Evolutionary conservation across 35 echinoderm and acorn worm genomes (phyloP).

Genomic region (Ophiothrix spiculata): DNA sequence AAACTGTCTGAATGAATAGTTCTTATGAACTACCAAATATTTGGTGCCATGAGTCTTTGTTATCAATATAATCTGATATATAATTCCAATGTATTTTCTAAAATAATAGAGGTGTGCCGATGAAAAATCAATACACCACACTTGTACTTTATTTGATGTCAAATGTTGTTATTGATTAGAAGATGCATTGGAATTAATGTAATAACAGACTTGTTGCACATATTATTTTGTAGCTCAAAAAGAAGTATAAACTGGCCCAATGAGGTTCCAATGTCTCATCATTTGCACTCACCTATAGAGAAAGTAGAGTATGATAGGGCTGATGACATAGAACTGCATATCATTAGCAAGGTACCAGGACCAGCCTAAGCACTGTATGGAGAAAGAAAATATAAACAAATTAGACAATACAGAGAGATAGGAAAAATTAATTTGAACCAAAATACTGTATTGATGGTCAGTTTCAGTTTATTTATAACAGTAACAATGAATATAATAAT

Average conservation of each 20-base stretch:
- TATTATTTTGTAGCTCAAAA: not conserved
- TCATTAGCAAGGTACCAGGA: constrained; percentile 56
- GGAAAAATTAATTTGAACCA: too few relatives aligned
- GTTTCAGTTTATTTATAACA: too few relatives aligned
- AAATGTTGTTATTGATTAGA: not conserved
- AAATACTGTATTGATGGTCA: too few relatives aligned
- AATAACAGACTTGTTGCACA: not conserved
- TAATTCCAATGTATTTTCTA: too few relatives aligned
- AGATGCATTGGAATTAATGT: not conserved
- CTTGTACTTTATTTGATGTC: not conserved
- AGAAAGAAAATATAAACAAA: not conserved
- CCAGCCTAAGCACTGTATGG: constrained; percentile 27
- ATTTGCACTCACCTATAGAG: constrained; percentile 39
- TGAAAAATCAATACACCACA: not conserved
- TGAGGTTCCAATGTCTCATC: too few relatives aligned
- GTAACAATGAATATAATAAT: too few relatives aligned
- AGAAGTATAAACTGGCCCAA: too few relatives aligned
- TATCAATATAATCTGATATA: too few relatives aligned
- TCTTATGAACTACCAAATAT: too few relatives aligned
- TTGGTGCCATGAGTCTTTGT: too few relatives aligned
- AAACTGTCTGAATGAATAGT: too few relatives aligned
- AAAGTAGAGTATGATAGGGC: constrained; percentile 30
- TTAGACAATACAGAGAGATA: too few relatives aligned
- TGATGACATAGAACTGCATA: constrained; percentile 56
- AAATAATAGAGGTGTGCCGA: not conserved